A percentile compares a stretch with the other conserved stretches of the same genome.
phyloP scores from a whole-genome alignment of 2,888 invertebrate genomes.

The Lochmaea crataegi region DNA sequence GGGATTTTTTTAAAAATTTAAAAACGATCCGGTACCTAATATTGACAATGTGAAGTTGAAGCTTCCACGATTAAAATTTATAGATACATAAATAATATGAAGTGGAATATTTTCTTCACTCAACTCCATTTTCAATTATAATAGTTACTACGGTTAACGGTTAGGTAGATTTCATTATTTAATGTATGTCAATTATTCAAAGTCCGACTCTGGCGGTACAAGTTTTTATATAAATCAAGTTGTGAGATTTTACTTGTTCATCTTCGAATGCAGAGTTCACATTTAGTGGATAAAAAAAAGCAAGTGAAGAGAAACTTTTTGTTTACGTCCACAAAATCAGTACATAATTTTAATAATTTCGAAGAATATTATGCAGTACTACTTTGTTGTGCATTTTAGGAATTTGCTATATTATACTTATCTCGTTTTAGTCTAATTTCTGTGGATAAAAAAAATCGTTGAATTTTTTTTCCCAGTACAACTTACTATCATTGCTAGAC shows the following conservation, averaged over 20 bases:
- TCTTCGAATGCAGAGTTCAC: conserved; percentile 26
- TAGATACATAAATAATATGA: no score
- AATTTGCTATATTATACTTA: conserved; percentile 2
- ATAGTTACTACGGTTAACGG: no score
- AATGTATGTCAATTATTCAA: neutral
- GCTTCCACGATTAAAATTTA: no score
- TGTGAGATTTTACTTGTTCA: conserved; percentile 29
- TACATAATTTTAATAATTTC: conserved; percentile 1
- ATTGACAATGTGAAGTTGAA: no score
- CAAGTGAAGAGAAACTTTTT: conserved; percentile 29
- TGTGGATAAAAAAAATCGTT: neutral
- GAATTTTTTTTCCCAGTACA: no score
- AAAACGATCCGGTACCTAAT: no score
- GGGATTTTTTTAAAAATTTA: no score
- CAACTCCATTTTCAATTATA: no score
- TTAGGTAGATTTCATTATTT: neutral
- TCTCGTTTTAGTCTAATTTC: neutral
- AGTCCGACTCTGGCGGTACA: conserved; percentile 27
- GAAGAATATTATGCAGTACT: neutral
- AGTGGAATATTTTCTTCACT: no score
- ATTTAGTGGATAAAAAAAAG: conserved; percentile 19
- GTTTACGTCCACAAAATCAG: conserved; percentile 16
- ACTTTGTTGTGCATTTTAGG: conserved; percentile 26
- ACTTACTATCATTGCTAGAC: no score
- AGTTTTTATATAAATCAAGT: conserved; percentile 34